Conservation (phyloP, 2,888 invertebrate species). For the Liodrosophila aerea region DNA sequence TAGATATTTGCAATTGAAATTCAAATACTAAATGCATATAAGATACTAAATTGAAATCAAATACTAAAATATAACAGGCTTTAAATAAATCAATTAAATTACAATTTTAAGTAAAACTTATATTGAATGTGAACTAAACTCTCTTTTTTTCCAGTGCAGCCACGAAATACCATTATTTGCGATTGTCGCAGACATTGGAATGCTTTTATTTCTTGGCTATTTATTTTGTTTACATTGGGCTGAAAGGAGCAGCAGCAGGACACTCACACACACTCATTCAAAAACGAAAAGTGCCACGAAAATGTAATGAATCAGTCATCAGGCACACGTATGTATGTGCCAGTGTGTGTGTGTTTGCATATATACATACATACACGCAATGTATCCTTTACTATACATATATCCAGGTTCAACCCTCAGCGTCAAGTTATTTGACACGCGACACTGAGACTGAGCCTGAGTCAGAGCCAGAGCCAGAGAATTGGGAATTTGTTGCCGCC, state of each 20-base stretch:
- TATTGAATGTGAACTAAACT: too few relatives aligned
- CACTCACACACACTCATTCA: too few relatives aligned
- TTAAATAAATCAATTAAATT: too few relatives aligned
- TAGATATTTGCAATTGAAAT: too few relatives aligned
- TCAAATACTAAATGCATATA: too few relatives aligned
- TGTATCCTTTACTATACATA: not conserved
- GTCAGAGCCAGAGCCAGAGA: too few relatives aligned
- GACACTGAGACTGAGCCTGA: conserved; percentile 44
- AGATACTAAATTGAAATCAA: too few relatives aligned
- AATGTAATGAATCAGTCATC: conserved; percentile 30
- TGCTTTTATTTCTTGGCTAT: too few relatives aligned
- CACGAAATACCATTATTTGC: conserved; percentile 4
- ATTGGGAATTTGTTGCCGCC: conserved; percentile 22
- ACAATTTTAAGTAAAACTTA: too few relatives aligned
- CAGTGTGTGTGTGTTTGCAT: too few relatives aligned
- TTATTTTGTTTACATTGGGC: conserved; percentile 10
- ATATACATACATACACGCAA: not conserved
- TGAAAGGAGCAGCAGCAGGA: conserved; percentile 3
- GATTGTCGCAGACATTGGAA: conserved; percentile 7
- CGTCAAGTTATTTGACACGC: conserved; percentile 63
- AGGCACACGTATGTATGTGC: conserved; percentile 1
- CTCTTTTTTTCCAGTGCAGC: too few relatives aligned
- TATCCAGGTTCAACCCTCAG: conserved; percentile 34
- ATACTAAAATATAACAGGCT: too few relatives aligned
- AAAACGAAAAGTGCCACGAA: conserved; percentile 11